Percentiles rank a stretch among this genome's conserved stretches.
Evolutionary conservation across 2,797 vertebrate species (phyloP).

Genomic region (Hipposideros larvatus): DNA sequence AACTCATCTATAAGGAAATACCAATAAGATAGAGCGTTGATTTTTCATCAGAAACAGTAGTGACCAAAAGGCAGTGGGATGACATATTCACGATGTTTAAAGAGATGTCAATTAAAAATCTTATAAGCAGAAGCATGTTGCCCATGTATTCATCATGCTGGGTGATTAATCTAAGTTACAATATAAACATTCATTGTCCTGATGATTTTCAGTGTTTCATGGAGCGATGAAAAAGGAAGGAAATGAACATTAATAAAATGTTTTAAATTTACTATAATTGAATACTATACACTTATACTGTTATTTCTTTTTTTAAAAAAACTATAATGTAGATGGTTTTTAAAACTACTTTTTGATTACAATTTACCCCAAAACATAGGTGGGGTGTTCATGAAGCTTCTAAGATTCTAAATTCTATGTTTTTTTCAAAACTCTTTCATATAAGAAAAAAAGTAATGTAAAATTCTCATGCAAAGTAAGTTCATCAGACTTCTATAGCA

Average conservation of each 20-base stretch:
- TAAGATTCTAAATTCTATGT: background rate
- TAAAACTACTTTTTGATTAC: background rate
- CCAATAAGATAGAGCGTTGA: background rate
- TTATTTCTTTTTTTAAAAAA: constrained; percentile 17
- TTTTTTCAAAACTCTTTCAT: background rate
- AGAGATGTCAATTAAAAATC: background rate
- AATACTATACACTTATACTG: background rate
- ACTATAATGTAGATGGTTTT: background rate
- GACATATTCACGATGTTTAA: background rate
- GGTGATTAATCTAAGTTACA: background rate
- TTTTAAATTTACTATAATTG: background rate
- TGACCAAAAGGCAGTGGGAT: background rate
- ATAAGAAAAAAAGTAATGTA: background rate
- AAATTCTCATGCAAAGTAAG: background rate
- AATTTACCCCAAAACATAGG: background rate
- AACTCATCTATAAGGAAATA: background rate
- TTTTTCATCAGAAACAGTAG: background rate
- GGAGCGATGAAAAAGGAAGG: background rate
- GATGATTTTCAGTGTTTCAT: background rate
- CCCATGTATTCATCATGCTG: background rate
- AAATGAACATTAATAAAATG: background rate
- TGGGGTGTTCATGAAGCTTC: background rate
- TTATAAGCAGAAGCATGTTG: background rate
- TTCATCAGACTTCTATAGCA: background rate
- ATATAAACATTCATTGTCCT: background rate